phyloP scores from a whole-genome alignment of 2,888 invertebrate species.

The Tiliacea citrago region DNA sequence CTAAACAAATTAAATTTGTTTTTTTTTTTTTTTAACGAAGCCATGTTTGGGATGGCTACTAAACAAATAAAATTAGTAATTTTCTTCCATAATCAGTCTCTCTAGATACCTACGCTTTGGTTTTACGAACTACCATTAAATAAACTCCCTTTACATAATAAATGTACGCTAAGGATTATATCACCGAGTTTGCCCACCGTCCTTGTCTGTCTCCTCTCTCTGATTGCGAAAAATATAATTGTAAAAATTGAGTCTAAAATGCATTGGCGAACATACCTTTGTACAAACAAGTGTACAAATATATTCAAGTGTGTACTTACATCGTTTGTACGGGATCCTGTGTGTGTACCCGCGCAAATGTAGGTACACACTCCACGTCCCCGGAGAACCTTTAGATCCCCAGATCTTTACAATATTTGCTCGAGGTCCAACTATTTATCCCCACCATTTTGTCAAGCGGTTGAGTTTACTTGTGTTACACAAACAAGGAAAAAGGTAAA shows the following conservation, averaged over 20 bases:
- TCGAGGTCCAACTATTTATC: constrained; percentile 57
- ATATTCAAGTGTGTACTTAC: constrained; percentile 22
- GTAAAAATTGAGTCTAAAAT: constrained; percentile 3
- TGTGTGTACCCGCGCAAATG: constrained; percentile 50
- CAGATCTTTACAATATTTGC: constrained; percentile 62
- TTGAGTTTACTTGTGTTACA: constrained; percentile 22
- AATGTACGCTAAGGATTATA: not conserved
- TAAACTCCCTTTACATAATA: not conserved
- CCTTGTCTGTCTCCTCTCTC: not conserved
- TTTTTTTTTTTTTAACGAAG: no score
- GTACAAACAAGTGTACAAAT: constrained; percentile 15
- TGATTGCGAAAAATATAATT: not conserved
- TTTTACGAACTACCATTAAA: not conserved
- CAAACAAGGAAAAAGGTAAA: constrained; percentile 25
- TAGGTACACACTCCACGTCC: constrained; percentile 58
- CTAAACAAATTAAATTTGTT: not conserved
- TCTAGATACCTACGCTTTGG: not conserved
- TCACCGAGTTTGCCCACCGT: not conserved
- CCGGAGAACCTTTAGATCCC: constrained; percentile 58
- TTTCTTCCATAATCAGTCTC: not conserved
- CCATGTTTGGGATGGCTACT: not conserved
- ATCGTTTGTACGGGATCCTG: constrained; percentile 44
- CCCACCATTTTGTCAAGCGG: constrained; percentile 58
- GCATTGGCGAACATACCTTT: constrained; percentile 8
- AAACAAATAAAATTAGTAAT: not conserved